These are phyloP conservation scores for Rhea americana DNA, from an alignment of 2,113 vertebrate species.

Conservation along the genomic window DNA sequence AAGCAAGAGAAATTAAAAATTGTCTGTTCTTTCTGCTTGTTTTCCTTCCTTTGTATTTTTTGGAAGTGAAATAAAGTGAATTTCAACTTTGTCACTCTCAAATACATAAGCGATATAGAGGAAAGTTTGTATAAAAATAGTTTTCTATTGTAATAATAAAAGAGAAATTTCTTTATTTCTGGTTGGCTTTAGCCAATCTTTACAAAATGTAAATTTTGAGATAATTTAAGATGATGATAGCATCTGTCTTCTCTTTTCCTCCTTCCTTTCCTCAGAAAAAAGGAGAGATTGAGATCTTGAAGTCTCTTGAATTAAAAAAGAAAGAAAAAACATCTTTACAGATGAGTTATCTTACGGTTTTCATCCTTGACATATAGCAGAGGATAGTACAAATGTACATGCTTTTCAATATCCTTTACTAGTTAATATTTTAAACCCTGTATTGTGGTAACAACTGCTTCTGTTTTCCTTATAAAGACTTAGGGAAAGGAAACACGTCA, in stretches of 20 bases:
- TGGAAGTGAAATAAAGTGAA: neutral
- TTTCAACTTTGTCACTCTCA: neutral
- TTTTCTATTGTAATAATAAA: neutral
- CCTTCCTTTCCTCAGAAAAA: neutral
- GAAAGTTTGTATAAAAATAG: neutral
- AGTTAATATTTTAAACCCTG: neutral
- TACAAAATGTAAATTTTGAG: neutral
- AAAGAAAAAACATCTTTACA: neutral
- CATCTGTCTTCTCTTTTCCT: neutral
- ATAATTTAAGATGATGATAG: neutral
- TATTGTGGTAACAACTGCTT: neutral
- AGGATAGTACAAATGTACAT: neutral
- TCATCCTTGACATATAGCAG: neutral
- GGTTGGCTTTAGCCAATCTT: neutral
- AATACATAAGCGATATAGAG: neutral
- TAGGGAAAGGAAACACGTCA: slow-evolving; percentile 6
- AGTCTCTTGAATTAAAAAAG: neutral
- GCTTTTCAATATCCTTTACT: neutral
- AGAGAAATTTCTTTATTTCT: neutral
- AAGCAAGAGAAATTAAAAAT: neutral
- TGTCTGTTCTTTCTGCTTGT: neutral
- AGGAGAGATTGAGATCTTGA: neutral
- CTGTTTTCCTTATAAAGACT: slow-evolving; percentile 20
- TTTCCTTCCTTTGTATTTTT: neutral
- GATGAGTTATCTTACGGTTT: neutral